Percentiles rank a stretch among this genome's conserved stretches.
These are phyloP conservation scores for Alethe castanea DNA, from an alignment of 2,113 vertebrate genomes.

Conservation along the genomic window DNA sequence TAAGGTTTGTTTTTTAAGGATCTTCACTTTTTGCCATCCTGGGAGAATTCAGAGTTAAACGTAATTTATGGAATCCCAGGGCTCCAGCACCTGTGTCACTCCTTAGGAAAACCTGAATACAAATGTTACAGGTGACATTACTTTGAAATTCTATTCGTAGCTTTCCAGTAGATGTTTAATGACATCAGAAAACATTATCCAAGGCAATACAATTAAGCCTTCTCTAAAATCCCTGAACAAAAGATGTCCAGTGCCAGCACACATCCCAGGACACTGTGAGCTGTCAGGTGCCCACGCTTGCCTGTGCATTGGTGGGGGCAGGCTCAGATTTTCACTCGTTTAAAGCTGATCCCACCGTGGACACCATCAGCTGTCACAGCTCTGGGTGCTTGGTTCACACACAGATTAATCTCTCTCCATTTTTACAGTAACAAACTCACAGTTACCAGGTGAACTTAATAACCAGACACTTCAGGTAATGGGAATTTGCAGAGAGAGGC, in stretches of 20 bases:
- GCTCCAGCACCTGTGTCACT: background rate
- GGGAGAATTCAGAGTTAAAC: background rate
- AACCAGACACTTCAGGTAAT: background rate
- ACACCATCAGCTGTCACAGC: background rate
- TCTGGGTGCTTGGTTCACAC: background rate
- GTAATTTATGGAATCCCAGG: background rate
- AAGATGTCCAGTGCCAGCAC: background rate
- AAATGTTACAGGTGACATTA: slow-evolving; percentile 50
- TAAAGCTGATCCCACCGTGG: background rate
- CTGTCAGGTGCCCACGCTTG: background rate
- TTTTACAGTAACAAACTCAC: background rate
- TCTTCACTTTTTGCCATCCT: background rate
- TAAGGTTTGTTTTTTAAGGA: background rate
- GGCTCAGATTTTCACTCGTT: background rate
- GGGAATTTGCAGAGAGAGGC: background rate
- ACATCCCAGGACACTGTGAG: background rate
- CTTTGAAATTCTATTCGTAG: slow-evolving; percentile 55
- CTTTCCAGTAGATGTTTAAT: background rate
- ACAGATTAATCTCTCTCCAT: background rate
- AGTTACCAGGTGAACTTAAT: background rate
- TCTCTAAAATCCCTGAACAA: slow-evolving; percentile 26
- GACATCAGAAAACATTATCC: slow-evolving; percentile 28
- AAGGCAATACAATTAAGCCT: slow-evolving; percentile 38
- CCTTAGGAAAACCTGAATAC: background rate
- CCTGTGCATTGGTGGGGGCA: fast-evolving